A percentile compares a stretch with the other conserved stretches of the same genome.
Evolutionary conservation across 2,113 vertebrate genomes (phyloP).

Genomic region (Lontra canadensis): DNA sequence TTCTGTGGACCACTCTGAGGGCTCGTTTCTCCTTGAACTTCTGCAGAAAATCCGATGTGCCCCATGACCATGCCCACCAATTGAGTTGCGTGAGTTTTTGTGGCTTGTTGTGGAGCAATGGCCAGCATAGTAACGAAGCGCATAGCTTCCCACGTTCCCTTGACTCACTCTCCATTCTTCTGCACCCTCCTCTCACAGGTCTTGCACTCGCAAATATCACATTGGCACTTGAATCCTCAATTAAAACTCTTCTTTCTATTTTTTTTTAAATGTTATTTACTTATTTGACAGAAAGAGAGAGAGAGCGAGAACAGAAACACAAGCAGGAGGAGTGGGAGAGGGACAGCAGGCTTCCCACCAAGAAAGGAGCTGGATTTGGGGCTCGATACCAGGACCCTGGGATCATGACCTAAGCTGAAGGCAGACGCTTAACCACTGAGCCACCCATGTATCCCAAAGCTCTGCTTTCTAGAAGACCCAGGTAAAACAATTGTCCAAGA

Average conservation of each 20-base stretch:
- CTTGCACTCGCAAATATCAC: not conserved
- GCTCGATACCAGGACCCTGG: too few relatives aligned
- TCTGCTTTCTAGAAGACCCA: too few relatives aligned
- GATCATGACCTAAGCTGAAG: too few relatives aligned
- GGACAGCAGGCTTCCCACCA: too few relatives aligned
- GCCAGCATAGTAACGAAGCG: rapidly evolving
- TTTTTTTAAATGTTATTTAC: too few relatives aligned
- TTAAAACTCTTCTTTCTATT: not conserved
- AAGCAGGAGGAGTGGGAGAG: too few relatives aligned
- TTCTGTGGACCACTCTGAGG: not conserved
- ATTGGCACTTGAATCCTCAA: not conserved
- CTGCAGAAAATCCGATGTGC: not conserved
- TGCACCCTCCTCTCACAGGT: not conserved
- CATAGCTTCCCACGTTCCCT: not conserved
- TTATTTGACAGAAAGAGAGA: too few relatives aligned
- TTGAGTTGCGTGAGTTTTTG: not conserved
- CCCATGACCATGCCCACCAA: rapidly evolving
- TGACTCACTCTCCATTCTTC: not conserved
- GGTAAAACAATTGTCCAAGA: not conserved
- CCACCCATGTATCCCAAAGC: not conserved
- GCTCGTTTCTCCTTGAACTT: not conserved
- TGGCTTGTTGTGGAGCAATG: not conserved
- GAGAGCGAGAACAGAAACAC: too few relatives aligned
- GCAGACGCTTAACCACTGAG: too few relatives aligned
- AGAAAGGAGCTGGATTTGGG: too few relatives aligned